Base-by-base conservation (phyloP, 2,797 vertebrate genomes). In the Sternotherus odoratus region DNA sequence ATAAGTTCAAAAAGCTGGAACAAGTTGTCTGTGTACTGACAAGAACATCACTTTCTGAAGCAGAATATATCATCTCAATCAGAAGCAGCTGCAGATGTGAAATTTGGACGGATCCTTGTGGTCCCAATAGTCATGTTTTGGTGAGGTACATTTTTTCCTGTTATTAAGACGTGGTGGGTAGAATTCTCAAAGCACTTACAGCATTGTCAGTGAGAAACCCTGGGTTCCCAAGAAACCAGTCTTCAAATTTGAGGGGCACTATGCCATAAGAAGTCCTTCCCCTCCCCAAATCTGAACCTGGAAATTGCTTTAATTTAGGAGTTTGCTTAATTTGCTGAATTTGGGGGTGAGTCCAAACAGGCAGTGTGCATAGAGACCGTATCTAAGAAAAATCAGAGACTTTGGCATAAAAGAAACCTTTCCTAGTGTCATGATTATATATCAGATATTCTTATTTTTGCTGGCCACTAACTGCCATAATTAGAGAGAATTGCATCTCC, bases 101-200 rank as follows among this genome's bases (percentile, higher is more conserved):
- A 21, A 80, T 87, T 96, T 83, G 82, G 82, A 86, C 83, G 95
- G 79, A 94, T 75, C 92, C 84, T 77, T 77, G 2, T 43, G 77
- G 4, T 95, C 88, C 91, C 84, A 53, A 36, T 89, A 50, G 78
- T 87, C 26, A 86, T 43, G 96, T 94, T 86, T 88, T 89, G 56
- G 85, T 74, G 89, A 95, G 94, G 77, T 82, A 86, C 51, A 78
- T 94, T 94, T 93, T 85, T 93, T 96, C 78, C 83, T 95, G 46
- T 90, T 92, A 86, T 79, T 85, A 69, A 94, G 93, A 95, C 83
- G 82, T 46, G 90, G 57, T 78, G 86, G 72, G 69, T 83, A 94
- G 94, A 96, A 87, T 89, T 86, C 93, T 92, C 93, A 90, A 91
- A 77, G 87, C 43, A 88, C 92, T 97, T 91, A 5, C 74, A 51